Evolutionary conservation across 64 coral and sea anemone genomes (phyloP), one percentile per base, ranked within the genome.

Genomic region (Montipora efflorescens): DNA sequence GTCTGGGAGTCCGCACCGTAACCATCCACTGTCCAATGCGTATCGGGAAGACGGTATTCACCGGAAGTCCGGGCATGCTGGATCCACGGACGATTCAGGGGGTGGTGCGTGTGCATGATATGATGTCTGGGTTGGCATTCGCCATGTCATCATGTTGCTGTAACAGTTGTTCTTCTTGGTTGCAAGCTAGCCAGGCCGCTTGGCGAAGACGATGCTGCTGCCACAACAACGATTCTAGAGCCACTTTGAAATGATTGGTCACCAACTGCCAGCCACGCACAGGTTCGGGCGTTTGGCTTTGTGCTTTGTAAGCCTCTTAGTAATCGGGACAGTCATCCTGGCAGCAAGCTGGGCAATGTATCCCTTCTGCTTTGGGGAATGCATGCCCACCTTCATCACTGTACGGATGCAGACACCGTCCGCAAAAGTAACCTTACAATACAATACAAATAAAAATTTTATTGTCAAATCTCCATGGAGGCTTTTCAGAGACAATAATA

Each of bases 141-240:
- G 61, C 61, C 61, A 9, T 8, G 61, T 64, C 10, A 12, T 64
- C 10, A 64, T 64, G 61, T 64, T 64, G 61, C 14, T 64, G 61
- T 12, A 36, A 36, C 36, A 36, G 36, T 36, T 16, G 9, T 64
- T 64, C 61, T 0, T 64, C 61, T 16, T 64, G 11, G 13, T 16
- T 12, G 4, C 61, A 64, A 16, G 11, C 61, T 64, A 12, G 9
- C 68, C 68, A 71, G 5, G 4, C 20, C 19, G 19, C 68, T 23
- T 71, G 19, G 8, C 19, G 18, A n/a, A 71, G 68, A 6, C 21
- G 2, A 23, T 71, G 59, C 13, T 36, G 16, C 50, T 59, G 16
- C 18, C 59, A 90, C 58, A 45, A 1, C 22, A 90, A 43, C 76
- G 77, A 80, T 77, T 62, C 88, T 9, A 90, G 45, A 14, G 88